Conservation (phyloP, 2,113 vertebrate genomes). For the Mustela nigripes region DNA sequence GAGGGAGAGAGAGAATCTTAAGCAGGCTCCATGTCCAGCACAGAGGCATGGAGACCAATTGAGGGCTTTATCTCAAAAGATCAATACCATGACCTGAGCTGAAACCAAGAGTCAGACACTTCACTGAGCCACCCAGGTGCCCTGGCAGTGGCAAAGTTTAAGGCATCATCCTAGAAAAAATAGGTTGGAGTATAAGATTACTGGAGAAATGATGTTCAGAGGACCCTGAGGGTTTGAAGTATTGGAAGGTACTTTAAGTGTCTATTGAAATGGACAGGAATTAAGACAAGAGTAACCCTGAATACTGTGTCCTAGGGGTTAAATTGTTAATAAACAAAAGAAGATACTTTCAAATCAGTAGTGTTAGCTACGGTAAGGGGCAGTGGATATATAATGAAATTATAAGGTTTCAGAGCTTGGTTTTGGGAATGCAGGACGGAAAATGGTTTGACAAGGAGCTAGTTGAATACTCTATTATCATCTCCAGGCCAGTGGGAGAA, state of each 20-base stretch:
- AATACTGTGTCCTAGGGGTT: not conserved
- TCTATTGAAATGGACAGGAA: not conserved
- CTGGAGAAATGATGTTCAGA: not conserved
- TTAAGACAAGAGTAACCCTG: not conserved
- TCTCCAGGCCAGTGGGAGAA: not conserved
- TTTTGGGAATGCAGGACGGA: not conserved
- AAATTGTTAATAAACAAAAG: not conserved
- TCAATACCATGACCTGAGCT: not conserved
- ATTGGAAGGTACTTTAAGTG: not conserved
- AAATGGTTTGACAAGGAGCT: not conserved
- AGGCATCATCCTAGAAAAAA: not conserved
- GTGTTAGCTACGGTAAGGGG: not conserved
- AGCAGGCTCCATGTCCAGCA: not conserved
- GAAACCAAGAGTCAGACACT: not conserved
- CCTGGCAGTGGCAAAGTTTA: not conserved
- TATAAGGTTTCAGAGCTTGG: not conserved
- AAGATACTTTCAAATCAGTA: conserved; percentile 3
- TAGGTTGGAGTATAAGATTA: not conserved
- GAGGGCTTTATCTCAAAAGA: not conserved
- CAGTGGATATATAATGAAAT: not conserved
- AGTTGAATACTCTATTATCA: not conserved
- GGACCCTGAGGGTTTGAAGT: not conserved
- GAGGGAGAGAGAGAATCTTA: not conserved
- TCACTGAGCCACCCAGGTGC: not conserved
- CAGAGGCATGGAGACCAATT: not conserved